These are phyloP conservation scores for Drosophila suboccidentalis DNA, from an alignment of 2,888 invertebrate species.

Conservation along the genomic window DNA sequence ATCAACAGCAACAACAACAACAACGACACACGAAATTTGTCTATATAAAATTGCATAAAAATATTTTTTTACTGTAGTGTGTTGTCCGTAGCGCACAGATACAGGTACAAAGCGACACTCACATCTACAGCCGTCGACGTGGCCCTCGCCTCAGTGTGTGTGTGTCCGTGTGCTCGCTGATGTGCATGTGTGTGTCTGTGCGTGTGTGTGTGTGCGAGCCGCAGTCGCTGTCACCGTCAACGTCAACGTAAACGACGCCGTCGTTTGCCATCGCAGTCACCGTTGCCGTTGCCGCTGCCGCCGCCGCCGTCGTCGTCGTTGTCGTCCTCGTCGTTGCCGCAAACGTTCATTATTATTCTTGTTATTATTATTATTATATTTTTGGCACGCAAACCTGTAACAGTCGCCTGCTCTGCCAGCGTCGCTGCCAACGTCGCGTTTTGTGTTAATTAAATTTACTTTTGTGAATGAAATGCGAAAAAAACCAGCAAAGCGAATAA, in stretches of 20 bases:
- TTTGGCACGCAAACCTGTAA: slow-evolving; percentile 77
- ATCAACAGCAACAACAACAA: slow-evolving; percentile 40
- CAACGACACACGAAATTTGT: slow-evolving; percentile 67
- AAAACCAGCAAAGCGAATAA: slow-evolving; percentile 78
- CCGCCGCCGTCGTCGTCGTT: slow-evolving; percentile 20
- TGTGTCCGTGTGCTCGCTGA: slow-evolving; percentile 43
- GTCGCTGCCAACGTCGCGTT: slow-evolving; percentile 56
- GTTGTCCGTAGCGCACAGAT: slow-evolving; percentile 58
- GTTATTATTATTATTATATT: slow-evolving; percentile 64
- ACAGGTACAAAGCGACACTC: slow-evolving; percentile 60
- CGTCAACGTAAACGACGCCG: slow-evolving; percentile 36
- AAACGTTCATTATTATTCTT: slow-evolving; percentile 65
- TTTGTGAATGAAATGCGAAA: slow-evolving; percentile 82
- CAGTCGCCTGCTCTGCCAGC: slow-evolving; percentile 54
- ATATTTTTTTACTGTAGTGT: slow-evolving; percentile 72
- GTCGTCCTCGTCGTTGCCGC: slow-evolving; percentile 35
- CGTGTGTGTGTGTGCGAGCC: slow-evolving; percentile 42
- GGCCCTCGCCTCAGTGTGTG: slow-evolving; percentile 65
- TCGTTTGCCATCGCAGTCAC: slow-evolving; percentile 42
- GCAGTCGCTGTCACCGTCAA: slow-evolving; percentile 48
- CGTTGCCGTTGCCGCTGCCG: slow-evolving; percentile 20
- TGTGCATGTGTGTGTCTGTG: slow-evolving; percentile 43
- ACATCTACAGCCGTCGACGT: slow-evolving; percentile 66
- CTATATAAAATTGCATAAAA: slow-evolving; percentile 81
- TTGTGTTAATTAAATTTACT: slow-evolving; percentile 82